phyloP scores from a whole-genome alignment of 2,888 invertebrate species.

The Lasioglossum villosulum region DNA sequence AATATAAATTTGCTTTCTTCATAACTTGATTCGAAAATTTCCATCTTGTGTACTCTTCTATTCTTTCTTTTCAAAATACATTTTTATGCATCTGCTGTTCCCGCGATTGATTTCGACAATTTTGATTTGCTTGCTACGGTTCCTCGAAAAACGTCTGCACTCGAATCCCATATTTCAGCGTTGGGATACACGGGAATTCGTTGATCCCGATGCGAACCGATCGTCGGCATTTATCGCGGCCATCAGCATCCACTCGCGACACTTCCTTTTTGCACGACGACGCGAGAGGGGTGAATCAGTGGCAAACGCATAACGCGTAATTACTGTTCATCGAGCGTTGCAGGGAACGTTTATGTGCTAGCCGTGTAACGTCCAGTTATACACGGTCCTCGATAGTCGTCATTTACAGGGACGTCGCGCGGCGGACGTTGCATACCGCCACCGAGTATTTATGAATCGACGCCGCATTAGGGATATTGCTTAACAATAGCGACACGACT shows the following conservation, averaged over 20 bases:
- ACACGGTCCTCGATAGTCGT: conserved; percentile 55
- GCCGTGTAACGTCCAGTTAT: conserved; percentile 56
- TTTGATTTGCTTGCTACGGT: neutral
- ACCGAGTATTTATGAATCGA: conserved; percentile 58
- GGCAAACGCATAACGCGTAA: conserved; percentile 66
- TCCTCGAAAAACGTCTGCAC: neutral
- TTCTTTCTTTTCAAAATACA: neutral
- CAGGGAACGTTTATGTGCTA: conserved; percentile 51
- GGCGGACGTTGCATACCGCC: conserved; percentile 9
- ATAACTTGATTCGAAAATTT: neutral
- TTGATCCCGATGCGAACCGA: neutral
- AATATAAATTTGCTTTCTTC: neutral
- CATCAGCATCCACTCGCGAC: conserved; percentile 17
- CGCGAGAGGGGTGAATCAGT: conserved; percentile 36
- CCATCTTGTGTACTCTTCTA: neutral
- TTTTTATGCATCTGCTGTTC: neutral
- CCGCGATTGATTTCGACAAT: neutral
- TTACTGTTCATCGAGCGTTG: conserved; percentile 66
- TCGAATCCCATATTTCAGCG: neutral
- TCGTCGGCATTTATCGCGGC: conserved; percentile 12
- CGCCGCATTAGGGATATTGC: conserved; percentile 64
- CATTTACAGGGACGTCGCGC: conserved; percentile 50
- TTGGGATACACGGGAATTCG: too few species aligned
- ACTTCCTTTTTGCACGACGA: conserved; percentile 29
- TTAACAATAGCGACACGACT: conserved; percentile 51